Percentiles rank a stretch among this genome's conserved stretches.
phyloP scores from a whole-genome alignment of 2,797 vertebrate species.

The Ctenopoma kingsleyae region DNA sequence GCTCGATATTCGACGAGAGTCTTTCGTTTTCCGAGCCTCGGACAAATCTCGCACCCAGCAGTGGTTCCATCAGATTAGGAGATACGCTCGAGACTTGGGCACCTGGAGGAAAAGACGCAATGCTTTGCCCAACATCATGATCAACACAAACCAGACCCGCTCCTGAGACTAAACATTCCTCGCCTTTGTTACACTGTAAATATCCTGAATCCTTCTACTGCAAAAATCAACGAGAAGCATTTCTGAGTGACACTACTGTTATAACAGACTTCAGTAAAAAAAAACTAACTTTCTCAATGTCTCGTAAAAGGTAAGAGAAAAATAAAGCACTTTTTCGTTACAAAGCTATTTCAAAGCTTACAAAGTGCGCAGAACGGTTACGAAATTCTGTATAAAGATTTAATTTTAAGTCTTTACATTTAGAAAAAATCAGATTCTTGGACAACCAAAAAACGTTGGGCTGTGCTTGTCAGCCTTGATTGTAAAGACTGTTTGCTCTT shows the following conservation, averaged over 20 bases:
- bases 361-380: conserved; percentile 59
- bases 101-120: conserved; percentile 93
- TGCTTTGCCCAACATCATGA: conserved; percentile 95
- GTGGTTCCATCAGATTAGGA: conserved; percentile 92
- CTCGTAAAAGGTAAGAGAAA: conserved; percentile 25
- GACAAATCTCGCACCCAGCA: conserved; percentile 92
- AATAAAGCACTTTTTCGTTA: conserved; percentile 73
- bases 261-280: conserved; percentile 43
- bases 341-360: neutral
- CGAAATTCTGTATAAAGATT: conserved; percentile 27
- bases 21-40: conserved; percentile 90
- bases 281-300: conserved; percentile 37
- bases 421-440: conserved; percentile 45
- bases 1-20: conserved; percentile 91
- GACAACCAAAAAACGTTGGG: conserved; percentile 77
- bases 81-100: conserved; percentile 89
- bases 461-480: conserved; percentile 75
- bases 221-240: conserved; percentile 49
- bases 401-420: conserved; percentile 30
- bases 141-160: conserved; percentile 88
- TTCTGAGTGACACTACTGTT: conserved; percentile 47
- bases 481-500: conserved; percentile 75
- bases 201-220: conserved; percentile 43
- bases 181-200: conserved; percentile 65
- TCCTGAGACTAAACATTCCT: conserved; percentile 76